Base-by-base conservation (phyloP, 2,888 invertebrate species). In the Amblyteles armatorius region DNA sequence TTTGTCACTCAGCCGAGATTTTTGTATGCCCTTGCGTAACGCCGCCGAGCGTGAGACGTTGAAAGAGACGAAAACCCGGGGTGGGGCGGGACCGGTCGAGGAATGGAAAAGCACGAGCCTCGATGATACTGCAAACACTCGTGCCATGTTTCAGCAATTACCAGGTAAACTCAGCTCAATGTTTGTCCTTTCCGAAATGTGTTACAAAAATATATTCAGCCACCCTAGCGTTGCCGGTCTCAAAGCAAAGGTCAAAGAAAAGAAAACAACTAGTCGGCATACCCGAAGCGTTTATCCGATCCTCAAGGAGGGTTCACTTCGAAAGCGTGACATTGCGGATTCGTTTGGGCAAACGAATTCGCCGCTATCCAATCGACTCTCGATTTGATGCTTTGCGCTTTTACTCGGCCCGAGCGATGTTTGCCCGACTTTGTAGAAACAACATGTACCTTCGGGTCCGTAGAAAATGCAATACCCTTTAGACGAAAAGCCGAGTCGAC, bases 101-200 rank as follows among this genome's bases (percentile, higher is more conserved):
- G 74, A 63, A 63, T 33, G n/a, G 63, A 65, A 29, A 74, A 74
- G 74, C 50, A 83, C 82, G 83, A 89, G 87, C 89, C 88, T 92
- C 89, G 89, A 92, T 90, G 91, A 92, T 91, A 92, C 89, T 91
- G 92, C 89, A 91, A 92, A 92, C 91, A 92, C 90, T 91, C 87
- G 88, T 52, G 22, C 76, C 89, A 89, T 92, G 91, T 92, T 92
- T 92, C 90, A 90, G 91, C 91, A 91, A 91, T 92, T 91, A 92
- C 90, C 88, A 87, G 87, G 87, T 87, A 90, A 92, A 90, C 88
- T 85, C 83, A 60, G 76, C 29, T 74, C 84, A 82, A 85, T 91
- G 88, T 91, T 92, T 92, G 88, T 86, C 79, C 87, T 85, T 88
- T 85, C 87, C 84, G 86, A 90, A 91, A 91, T 87, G 89, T 88